Conservation (phyloP, 2,888 invertebrate species). For the Nemotelus pantherinus region DNA sequence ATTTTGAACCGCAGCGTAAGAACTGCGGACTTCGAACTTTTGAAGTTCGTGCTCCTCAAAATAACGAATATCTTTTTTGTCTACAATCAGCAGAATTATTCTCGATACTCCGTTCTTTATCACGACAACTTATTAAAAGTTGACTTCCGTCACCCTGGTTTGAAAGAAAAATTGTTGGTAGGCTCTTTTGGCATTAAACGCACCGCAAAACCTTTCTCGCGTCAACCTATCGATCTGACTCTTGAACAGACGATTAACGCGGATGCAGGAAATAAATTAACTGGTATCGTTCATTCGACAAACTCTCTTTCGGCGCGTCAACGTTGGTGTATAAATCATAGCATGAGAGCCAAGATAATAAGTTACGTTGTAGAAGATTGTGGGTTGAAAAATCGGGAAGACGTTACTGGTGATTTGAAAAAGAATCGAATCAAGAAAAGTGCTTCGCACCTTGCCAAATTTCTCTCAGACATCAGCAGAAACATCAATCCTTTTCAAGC, state of each 20-base stretch:
- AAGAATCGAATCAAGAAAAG: neutral
- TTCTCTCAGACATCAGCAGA: conserved; percentile 14
- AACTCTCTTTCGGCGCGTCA: conserved; percentile 52
- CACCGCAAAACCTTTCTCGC: conserved; percentile 47
- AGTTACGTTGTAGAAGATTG: conserved; percentile 42
- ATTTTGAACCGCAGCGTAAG: no score
- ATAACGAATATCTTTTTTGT: conserved; percentile 58
- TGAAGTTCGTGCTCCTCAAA: conserved; percentile 54
- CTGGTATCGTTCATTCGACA: conserved; percentile 51
- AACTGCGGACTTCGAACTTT: conserved; percentile 51
- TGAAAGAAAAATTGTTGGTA: conserved; percentile 53
- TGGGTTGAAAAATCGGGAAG: conserved; percentile 22
- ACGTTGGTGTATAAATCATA: conserved; percentile 50
- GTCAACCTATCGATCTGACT: conserved; percentile 34
- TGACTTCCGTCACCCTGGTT: conserved; percentile 55
- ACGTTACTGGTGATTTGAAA: conserved; percentile 28
- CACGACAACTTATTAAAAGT: conserved; percentile 57
- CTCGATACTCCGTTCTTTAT: conserved; percentile 57
- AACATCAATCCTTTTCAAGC: conserved; percentile 19
- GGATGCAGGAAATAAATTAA: conserved; percentile 44
- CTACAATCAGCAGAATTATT: conserved; percentile 59
- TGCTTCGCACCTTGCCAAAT: conserved; percentile 39
- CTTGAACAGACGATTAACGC: conserved; percentile 38
- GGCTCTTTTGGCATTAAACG: conserved; percentile 57
- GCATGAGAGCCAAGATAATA: conserved; percentile 47